Conservation (phyloP, 2,888 invertebrate species). For the Nudaria mundana region DNA sequence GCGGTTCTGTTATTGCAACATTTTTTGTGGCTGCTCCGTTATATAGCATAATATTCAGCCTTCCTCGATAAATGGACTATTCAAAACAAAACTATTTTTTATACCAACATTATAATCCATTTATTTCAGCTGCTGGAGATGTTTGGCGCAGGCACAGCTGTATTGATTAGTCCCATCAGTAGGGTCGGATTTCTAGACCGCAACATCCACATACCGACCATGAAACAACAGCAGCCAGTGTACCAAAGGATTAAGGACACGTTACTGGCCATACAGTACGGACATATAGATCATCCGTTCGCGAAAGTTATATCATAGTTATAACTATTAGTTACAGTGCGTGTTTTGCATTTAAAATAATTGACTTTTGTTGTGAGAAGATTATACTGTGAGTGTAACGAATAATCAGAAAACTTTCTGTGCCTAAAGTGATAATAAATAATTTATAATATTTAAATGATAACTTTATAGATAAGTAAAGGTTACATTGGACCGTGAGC, state of each 20-base stretch:
- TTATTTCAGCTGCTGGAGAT: conserved; percentile 90
- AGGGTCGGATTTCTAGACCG: conserved; percentile 89
- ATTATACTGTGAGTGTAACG: conserved; percentile 29
- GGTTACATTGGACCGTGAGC: conserved; percentile 34
- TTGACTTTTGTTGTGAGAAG: conserved; percentile 17
- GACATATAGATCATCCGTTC: conserved; percentile 91
- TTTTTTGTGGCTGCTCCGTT: no score
- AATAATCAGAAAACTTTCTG: conserved; percentile 42
- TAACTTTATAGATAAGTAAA: conserved; percentile 47
- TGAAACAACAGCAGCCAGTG: conserved; percentile 86
- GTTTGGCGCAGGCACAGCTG: conserved; percentile 99
- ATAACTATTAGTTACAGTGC: conserved; percentile 6
- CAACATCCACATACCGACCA: conserved; percentile 86
- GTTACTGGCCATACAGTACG: conserved; percentile 94
- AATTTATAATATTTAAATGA: conserved; percentile 43
- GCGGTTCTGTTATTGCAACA: no score
- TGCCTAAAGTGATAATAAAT: conserved; percentile 41
- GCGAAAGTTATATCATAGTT: conserved; percentile 77
- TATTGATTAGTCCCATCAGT: conserved; percentile 95
- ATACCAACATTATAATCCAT: no score
- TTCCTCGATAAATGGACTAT: no score
- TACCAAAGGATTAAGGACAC: conserved; percentile 87
- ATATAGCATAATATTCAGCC: no score
- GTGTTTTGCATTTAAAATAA: conserved; percentile 12
- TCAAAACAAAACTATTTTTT: no score